Percentiles rank a stretch among this genome's conserved stretches.
Conservation (phyloP, 2,888 invertebrate genomes). For the Anorthoa munda region DNA sequence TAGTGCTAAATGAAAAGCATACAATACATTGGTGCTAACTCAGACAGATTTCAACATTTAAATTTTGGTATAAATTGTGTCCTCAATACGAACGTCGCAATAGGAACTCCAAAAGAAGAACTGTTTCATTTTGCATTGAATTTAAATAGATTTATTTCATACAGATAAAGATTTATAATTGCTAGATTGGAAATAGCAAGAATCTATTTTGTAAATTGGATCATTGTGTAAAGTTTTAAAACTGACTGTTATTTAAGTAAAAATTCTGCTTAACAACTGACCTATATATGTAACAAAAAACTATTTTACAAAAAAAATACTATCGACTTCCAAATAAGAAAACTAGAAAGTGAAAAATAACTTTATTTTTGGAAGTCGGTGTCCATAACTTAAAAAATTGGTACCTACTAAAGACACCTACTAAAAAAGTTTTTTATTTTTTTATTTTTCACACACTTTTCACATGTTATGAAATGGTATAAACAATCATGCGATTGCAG, state of each 20-base stretch:
- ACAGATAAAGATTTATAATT: constrained; percentile 13
- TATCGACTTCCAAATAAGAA: no score
- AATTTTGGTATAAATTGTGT: constrained; percentile 26
- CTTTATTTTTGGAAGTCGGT: no score
- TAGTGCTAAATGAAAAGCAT: constrained; percentile 38
- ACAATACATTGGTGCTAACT: constrained; percentile 26
- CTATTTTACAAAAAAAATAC: no score
- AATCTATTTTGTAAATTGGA: neutral
- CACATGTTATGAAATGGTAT: no score
- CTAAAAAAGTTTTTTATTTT: no score
- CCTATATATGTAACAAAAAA: neutral
- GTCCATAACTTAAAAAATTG: no score
- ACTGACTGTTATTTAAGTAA: neutral
- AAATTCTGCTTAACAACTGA: neutral
- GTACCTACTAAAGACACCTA: no score
- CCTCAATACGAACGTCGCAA: constrained; percentile 31
- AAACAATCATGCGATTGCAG: no score
- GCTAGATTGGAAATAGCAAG: neutral
- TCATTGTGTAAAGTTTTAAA: neutral
- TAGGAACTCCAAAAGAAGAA: constrained; percentile 11
- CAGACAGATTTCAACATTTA: constrained; percentile 41
- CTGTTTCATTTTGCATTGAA: constrained; percentile 1
- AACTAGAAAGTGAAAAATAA: no score
- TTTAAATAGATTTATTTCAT: constrained; percentile 6
- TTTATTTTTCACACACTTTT: no score